A percentile compares a stretch with the other conserved stretches of the same genome.
Conservation (phyloP, 2,113 vertebrate species). For the Lota lota region DNA sequence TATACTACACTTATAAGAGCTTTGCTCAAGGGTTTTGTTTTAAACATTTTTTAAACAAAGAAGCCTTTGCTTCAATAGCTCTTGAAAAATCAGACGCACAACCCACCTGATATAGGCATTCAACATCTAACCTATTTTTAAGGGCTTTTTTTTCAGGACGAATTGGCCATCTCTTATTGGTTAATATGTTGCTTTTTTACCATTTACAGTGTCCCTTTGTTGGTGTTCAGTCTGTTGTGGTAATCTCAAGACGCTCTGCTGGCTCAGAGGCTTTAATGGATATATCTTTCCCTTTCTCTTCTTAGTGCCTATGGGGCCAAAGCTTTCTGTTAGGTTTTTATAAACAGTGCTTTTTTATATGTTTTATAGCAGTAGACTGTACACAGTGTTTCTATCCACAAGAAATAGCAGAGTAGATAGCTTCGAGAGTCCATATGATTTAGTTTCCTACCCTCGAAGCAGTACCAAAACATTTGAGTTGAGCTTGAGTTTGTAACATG, state of each 20-base stretch:
- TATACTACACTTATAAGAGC: neutral
- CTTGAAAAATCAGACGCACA: neutral
- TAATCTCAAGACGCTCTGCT: constrained; percentile 50
- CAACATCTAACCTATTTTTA: no score
- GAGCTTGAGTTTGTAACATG: constrained; percentile 31
- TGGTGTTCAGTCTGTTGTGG: neutral
- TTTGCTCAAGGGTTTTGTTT: no score
- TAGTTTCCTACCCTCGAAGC: no score
- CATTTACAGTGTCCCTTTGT: no score
- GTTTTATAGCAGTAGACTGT: no score
- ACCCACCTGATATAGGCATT: no score
- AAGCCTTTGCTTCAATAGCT: no score
- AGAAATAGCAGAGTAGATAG: neutral
- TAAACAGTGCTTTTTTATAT: neutral
- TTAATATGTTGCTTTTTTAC: no score
- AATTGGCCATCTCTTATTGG: no score
- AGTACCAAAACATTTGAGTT: constrained; percentile 32
- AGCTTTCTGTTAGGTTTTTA: neutral
- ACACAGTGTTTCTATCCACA: no score
- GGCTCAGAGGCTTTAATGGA: constrained; percentile 57
- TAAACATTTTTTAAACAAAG: neutral
- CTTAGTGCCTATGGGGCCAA: neutral
- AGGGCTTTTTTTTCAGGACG: no score
- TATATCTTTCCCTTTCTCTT: neutral
- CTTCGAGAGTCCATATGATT: constrained; percentile 19